Conservation (phyloP, 2,797 vertebrate genomes). For the Clarias pachynema region DNA sequence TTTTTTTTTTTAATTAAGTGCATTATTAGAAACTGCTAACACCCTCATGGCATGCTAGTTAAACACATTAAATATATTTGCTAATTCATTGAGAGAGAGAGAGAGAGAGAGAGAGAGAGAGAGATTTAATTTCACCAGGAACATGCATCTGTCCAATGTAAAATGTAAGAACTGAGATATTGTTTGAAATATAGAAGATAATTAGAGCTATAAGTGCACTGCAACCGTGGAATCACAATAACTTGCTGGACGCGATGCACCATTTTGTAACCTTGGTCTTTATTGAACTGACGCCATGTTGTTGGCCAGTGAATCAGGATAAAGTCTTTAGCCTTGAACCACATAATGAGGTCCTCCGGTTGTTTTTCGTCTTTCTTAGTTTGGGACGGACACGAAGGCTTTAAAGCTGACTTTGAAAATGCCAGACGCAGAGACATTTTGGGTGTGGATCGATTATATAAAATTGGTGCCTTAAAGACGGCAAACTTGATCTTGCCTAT, state of each 20-base stretch:
- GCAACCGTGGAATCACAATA: not conserved
- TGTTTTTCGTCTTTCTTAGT: constrained; percentile 53
- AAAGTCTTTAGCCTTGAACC: constrained; percentile 52
- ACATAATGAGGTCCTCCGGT: constrained; percentile 46
- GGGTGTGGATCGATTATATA: constrained; percentile 52
- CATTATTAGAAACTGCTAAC: not conserved
- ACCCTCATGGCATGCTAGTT: not conserved
- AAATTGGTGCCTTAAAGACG: constrained; percentile 47
- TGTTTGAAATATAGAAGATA: not conserved
- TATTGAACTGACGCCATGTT: constrained; percentile 35
- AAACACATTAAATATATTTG: not conserved
- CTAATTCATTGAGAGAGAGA: not conserved
- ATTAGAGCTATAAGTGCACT: not conserved
- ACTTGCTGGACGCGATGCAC: constrained; percentile 1
- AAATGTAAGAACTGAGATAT: too few species aligned
- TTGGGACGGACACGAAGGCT: constrained; percentile 40
- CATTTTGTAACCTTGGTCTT: constrained; percentile 8
- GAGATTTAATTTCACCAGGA: not conserved
- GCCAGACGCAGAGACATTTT: constrained; percentile 56
- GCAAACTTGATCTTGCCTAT: constrained; percentile 44
- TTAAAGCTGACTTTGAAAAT: constrained; percentile 53
- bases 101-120: too few species aligned
- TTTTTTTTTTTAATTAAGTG: not conserved
- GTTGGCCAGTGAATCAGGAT: constrained; percentile 56
- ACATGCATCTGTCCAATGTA: not conserved